Evolutionary conservation across 2,797 vertebrate genomes (phyloP).

Genomic region (Halcyon chelicuti): DNA sequence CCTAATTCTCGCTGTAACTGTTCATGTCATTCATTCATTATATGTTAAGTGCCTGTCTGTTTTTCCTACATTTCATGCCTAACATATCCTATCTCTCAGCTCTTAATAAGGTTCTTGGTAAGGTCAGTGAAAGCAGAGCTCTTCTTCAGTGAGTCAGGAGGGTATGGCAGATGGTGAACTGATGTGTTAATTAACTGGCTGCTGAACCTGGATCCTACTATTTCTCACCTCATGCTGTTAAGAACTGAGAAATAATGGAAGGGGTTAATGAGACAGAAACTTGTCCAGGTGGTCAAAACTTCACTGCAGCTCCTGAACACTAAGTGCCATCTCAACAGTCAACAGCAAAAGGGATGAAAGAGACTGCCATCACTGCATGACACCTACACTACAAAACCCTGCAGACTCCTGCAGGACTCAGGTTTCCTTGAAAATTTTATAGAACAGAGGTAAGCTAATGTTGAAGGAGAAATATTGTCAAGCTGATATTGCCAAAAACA

Average conservation of each 20-base stretch:
- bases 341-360: not conserved
- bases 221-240: not conserved
- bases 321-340: not conserved
- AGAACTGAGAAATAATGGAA: constrained; percentile 12
- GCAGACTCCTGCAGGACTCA: not conserved
- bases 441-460: not conserved
- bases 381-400: not conserved
- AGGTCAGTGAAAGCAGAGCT: not conserved
- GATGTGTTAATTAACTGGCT: constrained; percentile 44
- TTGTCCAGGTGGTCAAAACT: not conserved
- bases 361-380: not conserved
- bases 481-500: not conserved
- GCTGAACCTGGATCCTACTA: not conserved
- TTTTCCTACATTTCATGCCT: not conserved
- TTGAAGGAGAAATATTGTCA: not conserved
- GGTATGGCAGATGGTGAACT: constrained; percentile 13
- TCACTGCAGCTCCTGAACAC: not conserved
- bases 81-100: not conserved
- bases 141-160: not conserved
- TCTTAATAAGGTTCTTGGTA: not conserved
- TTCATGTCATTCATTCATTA: not conserved
- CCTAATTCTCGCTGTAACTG: not conserved
- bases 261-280: constrained; percentile 33
- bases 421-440: not conserved
- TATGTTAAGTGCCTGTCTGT: not conserved